Evolutionary conservation across 2,888 invertebrate species (phyloP).

Genomic region (Pemphredon lugubris): DNA sequence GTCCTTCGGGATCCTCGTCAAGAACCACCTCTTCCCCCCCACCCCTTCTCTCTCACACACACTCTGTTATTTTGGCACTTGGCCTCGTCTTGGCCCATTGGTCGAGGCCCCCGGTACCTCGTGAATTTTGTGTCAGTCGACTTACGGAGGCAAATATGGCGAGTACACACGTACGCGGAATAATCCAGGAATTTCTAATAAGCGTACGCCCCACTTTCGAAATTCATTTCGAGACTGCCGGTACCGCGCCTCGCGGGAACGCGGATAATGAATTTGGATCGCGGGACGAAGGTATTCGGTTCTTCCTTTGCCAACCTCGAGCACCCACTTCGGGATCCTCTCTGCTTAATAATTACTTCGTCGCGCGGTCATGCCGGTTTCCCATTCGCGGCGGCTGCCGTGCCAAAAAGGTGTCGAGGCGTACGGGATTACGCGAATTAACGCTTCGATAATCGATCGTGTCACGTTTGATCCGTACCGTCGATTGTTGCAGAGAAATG

Average conservation of each 20-base stretch:
- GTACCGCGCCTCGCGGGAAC: slow-evolving; percentile 29
- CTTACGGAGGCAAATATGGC: slow-evolving; percentile 34
- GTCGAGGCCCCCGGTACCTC: slow-evolving; percentile 2
- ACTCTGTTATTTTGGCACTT: neutral
- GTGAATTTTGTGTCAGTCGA: slow-evolving; percentile 30
- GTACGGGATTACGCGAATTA: no score
- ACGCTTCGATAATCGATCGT: no score
- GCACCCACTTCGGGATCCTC: neutral
- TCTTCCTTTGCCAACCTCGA: neutral
- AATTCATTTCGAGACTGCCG: slow-evolving; percentile 63
- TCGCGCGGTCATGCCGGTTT: no score
- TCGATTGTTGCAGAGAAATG: no score
- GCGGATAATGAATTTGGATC: slow-evolving; percentile 60
- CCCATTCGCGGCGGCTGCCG: no score
- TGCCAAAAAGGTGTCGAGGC: no score
- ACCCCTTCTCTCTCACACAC: neutral
- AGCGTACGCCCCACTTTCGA: slow-evolving; percentile 64
- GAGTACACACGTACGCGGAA: slow-evolving; percentile 57
- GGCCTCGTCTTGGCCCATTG: slow-evolving; percentile 21
- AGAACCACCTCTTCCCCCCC: slow-evolving; percentile 10
- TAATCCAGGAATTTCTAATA: slow-evolving; percentile 74
- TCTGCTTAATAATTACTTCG: slow-evolving; percentile 26
- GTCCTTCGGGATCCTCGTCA: slow-evolving; percentile 9
- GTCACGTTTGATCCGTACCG: no score
- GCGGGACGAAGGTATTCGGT: slow-evolving; percentile 18